Percentiles rank a stretch among this genome's conserved stretches.
Evolutionary conservation across 2,888 invertebrate genomes (phyloP).

Genomic region (Ennomos fuscantarius): DNA sequence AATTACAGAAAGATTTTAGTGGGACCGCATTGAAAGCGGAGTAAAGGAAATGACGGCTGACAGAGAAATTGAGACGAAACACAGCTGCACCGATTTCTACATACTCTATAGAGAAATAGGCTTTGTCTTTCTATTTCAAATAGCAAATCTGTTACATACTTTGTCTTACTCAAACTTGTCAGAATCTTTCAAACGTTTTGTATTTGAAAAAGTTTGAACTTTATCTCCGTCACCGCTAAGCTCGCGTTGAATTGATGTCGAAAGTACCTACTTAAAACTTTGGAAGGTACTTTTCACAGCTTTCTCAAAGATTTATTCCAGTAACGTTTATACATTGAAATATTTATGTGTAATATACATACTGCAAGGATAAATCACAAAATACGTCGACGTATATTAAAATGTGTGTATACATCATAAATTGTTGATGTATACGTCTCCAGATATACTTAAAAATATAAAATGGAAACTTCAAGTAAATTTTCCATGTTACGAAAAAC

Average conservation of each 20-base stretch:
- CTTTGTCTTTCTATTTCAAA: too few relatives aligned
- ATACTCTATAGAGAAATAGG: too few relatives aligned
- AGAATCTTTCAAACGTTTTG: slow-evolving; percentile 17
- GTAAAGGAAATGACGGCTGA: too few relatives aligned
- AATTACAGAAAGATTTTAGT: too few relatives aligned
- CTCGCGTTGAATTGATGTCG: slow-evolving; percentile 45
- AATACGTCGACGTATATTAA: neutral
- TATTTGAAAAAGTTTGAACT: slow-evolving; percentile 31
- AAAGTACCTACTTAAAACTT: slow-evolving; percentile 44
- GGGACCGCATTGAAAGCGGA: too few relatives aligned
- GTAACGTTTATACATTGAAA: slow-evolving; percentile 37
- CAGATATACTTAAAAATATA: too few relatives aligned
- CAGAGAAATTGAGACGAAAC: too few relatives aligned
- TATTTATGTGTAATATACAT: slow-evolving; percentile 32
- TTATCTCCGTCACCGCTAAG: slow-evolving; percentile 45
- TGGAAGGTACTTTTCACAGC: slow-evolving; percentile 41
- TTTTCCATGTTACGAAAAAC: too few relatives aligned
- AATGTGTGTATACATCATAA: neutral
- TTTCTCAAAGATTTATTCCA: slow-evolving; percentile 40
- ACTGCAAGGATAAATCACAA: slow-evolving; percentile 3
- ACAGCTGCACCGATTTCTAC: too few relatives aligned
- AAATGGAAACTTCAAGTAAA: too few relatives aligned
- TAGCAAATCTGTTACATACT: too few relatives aligned
- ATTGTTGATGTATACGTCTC: too few relatives aligned
- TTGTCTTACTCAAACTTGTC: slow-evolving; percentile 10